Percentiles rank a stretch among this genome's conserved stretches.
phyloP scores from a whole-genome alignment of 2,888 invertebrate genomes.

The Eristalis tenax region DNA sequence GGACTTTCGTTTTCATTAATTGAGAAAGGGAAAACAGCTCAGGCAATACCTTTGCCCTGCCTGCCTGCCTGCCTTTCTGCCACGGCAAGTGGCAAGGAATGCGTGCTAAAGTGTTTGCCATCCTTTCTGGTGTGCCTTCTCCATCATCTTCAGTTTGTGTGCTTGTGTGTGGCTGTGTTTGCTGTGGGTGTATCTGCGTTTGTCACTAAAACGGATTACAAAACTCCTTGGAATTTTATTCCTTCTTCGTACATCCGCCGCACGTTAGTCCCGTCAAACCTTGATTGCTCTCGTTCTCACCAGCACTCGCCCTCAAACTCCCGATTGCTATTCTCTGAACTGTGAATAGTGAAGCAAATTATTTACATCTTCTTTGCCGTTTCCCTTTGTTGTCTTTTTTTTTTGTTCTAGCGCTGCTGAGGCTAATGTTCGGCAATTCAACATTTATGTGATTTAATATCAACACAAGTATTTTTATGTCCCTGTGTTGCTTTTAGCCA shows the following conservation, averaged over 20 bases:
- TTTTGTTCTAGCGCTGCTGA: conserved; percentile 1
- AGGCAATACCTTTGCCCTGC: too few relatives aligned
- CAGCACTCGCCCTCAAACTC: background rate
- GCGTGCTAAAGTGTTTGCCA: conserved; percentile 69
- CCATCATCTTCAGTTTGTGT: background rate
- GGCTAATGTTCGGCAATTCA: conserved; percentile 50
- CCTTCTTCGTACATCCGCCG: background rate
- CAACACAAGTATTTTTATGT: conserved; percentile 58
- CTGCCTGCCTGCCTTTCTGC: too few relatives aligned
- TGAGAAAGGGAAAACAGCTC: conserved; percentile 63
- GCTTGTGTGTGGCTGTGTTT: background rate
- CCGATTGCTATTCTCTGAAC: background rate
- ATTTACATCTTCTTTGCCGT: conserved; percentile 21
- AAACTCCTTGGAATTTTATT: conserved; percentile 47
- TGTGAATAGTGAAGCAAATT: conserved; percentile 50
- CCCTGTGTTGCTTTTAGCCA: conserved; percentile 20
- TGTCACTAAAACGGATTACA: conserved; percentile 55
- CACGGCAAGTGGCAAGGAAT: conserved; percentile 48
- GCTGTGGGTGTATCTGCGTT: conserved; percentile 46
- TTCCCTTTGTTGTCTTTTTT: conserved; percentile 13
- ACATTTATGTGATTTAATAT: conserved; percentile 66
- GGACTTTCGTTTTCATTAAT: conserved; percentile 71
- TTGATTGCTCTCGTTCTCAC: background rate
- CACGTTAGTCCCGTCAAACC: background rate
- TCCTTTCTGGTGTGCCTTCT: conserved; percentile 29